phyloP scores from a whole-genome alignment of 2,797 vertebrate genomes.

The Lacerta viridis region DNA sequence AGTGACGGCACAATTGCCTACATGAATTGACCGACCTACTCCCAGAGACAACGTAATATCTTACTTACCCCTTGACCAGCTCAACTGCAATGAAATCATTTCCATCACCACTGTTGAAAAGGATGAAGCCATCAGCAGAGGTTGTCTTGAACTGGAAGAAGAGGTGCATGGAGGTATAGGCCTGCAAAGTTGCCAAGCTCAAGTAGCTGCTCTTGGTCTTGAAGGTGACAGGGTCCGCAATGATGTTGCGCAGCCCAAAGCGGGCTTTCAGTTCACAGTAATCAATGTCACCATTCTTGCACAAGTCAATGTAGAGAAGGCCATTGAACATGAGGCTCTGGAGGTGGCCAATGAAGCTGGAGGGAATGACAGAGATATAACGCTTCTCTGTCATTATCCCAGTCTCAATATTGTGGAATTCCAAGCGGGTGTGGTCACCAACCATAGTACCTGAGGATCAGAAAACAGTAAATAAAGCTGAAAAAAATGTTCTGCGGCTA shows the following conservation, averaged over 20 bases:
- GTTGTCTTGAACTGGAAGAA: conserved; percentile 99
- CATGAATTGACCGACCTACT: background rate
- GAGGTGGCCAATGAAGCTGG: conserved; percentile 97
- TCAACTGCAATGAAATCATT: conserved; percentile 98
- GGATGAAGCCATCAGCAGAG: conserved; percentile 94
- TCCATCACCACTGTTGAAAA: conserved; percentile 97
- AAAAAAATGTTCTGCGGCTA: background rate
- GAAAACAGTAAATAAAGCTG: conserved; percentile 32
- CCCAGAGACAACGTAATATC: background rate
- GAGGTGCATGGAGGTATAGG: conserved; percentile 98
- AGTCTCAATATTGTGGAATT: conserved; percentile 99
- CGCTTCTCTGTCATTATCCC: conserved; percentile 98
- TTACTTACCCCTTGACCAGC: conserved; percentile 94
- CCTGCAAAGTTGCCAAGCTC: conserved; percentile 95
- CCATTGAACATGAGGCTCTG: conserved; percentile 99
- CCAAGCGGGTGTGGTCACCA: conserved; percentile 97
- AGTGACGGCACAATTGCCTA: background rate
- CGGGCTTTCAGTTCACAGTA: conserved; percentile 97
- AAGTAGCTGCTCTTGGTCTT: conserved; percentile 98
- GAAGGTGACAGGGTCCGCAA: conserved; percentile 97
- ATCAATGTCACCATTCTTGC: conserved; percentile 99
- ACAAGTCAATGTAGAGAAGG: conserved; percentile 97
- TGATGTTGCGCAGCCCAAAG: conserved; percentile 96
- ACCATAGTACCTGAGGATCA: conserved; percentile 92
- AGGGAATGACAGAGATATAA: conserved; percentile 94